A percentile compares a stretch with the other conserved stretches of the same genome.
phyloP scores from a whole-genome alignment of 2,888 invertebrate species.

The Stratiomys singularior region DNA sequence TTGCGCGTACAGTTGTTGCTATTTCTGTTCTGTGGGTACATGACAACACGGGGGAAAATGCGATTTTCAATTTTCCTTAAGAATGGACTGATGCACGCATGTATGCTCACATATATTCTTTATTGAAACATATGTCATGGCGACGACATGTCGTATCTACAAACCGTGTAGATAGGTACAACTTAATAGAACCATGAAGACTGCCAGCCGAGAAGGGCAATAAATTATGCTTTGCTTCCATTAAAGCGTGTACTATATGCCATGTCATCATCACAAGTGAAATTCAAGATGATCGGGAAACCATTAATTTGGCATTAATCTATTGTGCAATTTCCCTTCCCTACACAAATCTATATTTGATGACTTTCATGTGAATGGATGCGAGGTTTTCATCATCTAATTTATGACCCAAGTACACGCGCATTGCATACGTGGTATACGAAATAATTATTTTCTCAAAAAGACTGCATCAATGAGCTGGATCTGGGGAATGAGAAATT shows the following conservation, averaged over 20 bases:
- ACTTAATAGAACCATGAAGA: constrained; percentile 6
- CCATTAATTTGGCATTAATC: constrained; percentile 22
- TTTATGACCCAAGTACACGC: no score
- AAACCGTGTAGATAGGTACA: not conserved
- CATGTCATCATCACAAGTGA: constrained; percentile 6
- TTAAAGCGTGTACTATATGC: not conserved
- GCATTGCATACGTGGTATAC: no score
- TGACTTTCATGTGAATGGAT: not conserved
- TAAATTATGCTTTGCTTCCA: constrained; percentile 23
- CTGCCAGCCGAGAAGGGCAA: not conserved
- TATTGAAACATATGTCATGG: constrained; percentile 24
- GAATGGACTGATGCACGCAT: constrained; percentile 13
- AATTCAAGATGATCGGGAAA: constrained; percentile 1
- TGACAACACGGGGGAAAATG: not conserved
- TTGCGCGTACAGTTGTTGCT: not conserved
- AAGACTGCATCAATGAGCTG: no score
- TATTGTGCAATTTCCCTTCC: constrained; percentile 23
- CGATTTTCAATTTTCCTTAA: constrained; percentile 38
- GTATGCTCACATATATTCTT: constrained; percentile 6
- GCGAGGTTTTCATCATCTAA: no score
- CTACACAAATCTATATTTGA: not conserved
- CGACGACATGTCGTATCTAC: constrained; percentile 1
- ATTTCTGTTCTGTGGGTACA: constrained; percentile 9
- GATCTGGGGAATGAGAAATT: no score
- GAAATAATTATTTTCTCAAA: no score